Conservation (phyloP, 2,797 vertebrate species). For the Loris lydekkerianus region DNA sequence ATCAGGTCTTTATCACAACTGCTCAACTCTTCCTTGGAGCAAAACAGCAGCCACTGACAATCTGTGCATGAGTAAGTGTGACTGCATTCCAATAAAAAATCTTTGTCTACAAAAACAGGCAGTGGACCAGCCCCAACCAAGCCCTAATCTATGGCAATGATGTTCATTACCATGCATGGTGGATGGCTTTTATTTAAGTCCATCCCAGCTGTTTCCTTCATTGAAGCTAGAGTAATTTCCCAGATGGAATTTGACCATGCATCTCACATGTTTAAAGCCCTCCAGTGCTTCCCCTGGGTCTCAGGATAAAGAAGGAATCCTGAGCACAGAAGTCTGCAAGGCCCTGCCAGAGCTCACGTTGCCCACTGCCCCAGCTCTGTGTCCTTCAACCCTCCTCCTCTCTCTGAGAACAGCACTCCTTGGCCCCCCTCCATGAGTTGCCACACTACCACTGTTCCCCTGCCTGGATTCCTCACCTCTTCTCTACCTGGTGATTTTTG, state of each 20-base stretch:
- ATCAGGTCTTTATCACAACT: conserved; percentile 9
- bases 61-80: neutral
- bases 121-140: neutral
- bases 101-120: conserved; percentile 19
- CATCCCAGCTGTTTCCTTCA: neutral
- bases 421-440: neutral
- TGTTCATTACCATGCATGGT: neutral
- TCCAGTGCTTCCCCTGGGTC: neutral
- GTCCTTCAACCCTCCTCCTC: neutral
- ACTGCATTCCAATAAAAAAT: neutral
- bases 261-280: neutral
- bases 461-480: neutral
- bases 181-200: conserved; percentile 5
- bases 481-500: neutral
- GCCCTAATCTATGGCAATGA: neutral
- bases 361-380: neutral
- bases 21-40: neutral
- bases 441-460: neutral
- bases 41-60: neutral
- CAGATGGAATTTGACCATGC: neutral
- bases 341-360: neutral
- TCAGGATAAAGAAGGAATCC: conserved; percentile 3
- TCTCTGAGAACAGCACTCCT: neutral
- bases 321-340: neutral
- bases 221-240: neutral